Percentiles rank a stretch among this genome's conserved stretches.
phyloP scores from a whole-genome alignment of 1,140 invertebrate species.

The Antheraea pernyi region DNA sequence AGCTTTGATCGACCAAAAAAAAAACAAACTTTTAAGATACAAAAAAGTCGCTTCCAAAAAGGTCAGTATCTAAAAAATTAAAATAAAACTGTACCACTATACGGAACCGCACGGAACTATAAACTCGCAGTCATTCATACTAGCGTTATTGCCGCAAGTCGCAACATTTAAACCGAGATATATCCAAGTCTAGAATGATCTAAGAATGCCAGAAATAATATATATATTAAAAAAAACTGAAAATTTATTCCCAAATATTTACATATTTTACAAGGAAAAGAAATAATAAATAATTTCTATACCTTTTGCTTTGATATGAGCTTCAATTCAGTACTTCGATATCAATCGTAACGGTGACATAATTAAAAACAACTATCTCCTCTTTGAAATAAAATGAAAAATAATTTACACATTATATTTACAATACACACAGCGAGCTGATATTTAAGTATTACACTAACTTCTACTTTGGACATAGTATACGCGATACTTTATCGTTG shows the following conservation, averaged over 20 bases:
- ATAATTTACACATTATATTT: conserved; percentile 38
- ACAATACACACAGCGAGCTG: conserved; percentile 23
- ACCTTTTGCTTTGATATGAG: conserved; percentile 65
- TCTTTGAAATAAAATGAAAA: conserved; percentile 32
- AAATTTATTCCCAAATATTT: conserved; percentile 51
- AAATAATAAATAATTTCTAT: conserved; percentile 67
- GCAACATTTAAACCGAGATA: not conserved
- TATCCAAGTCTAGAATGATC: conserved; percentile 15
- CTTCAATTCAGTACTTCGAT: conserved; percentile 46
- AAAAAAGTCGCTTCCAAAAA: too few species aligned
- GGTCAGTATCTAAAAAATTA: too few species aligned
- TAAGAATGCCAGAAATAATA: conserved; percentile 21
- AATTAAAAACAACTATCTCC: conserved; percentile 28
- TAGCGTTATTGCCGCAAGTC: not conserved
- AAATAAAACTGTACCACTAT: too few species aligned
- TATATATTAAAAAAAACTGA: conserved; percentile 36
- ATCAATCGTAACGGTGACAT: conserved; percentile 34
- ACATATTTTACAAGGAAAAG: conserved; percentile 74
- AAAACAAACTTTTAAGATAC: too few species aligned
- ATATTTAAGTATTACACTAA: too few species aligned
- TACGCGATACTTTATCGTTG: too few species aligned
- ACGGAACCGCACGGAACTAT: too few species aligned
- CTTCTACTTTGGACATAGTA: too few species aligned
- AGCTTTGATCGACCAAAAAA: too few species aligned
- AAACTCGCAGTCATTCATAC: too few species aligned